These are phyloP conservation scores for Narcine bancroftii DNA, from an alignment of 2,113 vertebrate species.

Conservation along the genomic window DNA sequence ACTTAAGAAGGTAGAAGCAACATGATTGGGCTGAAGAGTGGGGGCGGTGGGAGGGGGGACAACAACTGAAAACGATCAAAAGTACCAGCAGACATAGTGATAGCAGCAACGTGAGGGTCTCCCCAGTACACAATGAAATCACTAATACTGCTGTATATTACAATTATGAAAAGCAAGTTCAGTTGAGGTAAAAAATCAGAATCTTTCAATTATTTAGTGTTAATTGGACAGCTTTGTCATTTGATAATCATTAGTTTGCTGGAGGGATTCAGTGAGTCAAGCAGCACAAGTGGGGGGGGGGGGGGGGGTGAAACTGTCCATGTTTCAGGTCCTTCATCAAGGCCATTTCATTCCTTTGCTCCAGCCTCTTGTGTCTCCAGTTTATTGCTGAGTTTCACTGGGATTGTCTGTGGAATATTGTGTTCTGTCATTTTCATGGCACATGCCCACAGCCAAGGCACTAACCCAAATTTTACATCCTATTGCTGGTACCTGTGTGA, in stretches of 20 bases:
- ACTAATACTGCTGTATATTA: not conserved
- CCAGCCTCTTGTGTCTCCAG: no score
- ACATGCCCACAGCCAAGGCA: not conserved
- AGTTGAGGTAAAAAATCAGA: not conserved
- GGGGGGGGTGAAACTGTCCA: no score
- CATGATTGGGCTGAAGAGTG: not conserved
- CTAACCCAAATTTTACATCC: not conserved
- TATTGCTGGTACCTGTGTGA: not conserved
- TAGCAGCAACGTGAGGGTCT: no score
- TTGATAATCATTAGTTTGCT: not conserved
- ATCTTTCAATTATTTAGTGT: not conserved
- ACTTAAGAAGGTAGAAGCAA: not conserved
- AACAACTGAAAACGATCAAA: conserved; percentile 6
- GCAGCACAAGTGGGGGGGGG: no score
- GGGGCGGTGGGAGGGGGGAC: no score
- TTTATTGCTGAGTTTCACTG: not conserved
- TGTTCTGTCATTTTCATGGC: not conserved
- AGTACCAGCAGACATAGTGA: not conserved
- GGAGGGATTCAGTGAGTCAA: no score
- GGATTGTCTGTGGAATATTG: not conserved
- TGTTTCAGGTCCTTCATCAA: no score
- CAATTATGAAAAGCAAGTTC: not conserved
- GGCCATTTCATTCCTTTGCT: no score
- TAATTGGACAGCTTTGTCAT: not conserved
- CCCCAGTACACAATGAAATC: no score